Base-by-base conservation (phyloP, 2,888 invertebrate genomes). In the Trilocha varians region DNA sequence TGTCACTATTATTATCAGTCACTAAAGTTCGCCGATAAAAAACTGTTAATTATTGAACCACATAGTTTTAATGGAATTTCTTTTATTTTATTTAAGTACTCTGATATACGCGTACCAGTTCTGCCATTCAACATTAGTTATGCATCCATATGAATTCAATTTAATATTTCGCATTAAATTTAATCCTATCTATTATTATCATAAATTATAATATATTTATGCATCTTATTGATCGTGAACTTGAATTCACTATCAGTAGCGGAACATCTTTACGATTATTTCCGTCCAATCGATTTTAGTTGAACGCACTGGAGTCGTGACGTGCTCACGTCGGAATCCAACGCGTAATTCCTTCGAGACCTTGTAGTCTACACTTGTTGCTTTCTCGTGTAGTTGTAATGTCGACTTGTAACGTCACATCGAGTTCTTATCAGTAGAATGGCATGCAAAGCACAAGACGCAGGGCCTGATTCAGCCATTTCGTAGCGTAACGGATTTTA, bases 341-440 rank as follows among this genome's bases (percentile, higher is more conserved):
- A 55, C 53, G 54, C 52, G 47, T 62, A 64, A 68, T 73, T 73
- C 72, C 66, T 64, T 64, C 52, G 43, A 46, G 56, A 59, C 62
- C 61, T 69, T 66, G 62, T 61, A 70, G 65, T 69, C 65, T 62
- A 66, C 78, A 77, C 74, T 73, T 76, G 73, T 62, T 65, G 68
- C 83, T 83, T 79, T 82, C 78, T 70, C 78, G 62, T 72, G 62
- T 65, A 59, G 59, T 58, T 72, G 62, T 65, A 59, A 60, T 58
- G 40, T 49, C 59, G 57, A 60, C 59, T 62, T 65, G 62, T 60
- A 60, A 59, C 58, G 68, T 73, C 62, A 70, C 68, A 62, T 62
- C 61, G 49, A 55, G 52, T 65, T 58, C 59, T 60, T 54, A 57
- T 57, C 39, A 53, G 50, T 52, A 45, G 50, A 51, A 40, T 49